These are phyloP conservation scores for Squalus acanthias DNA, from an alignment of 2,797 vertebrate genomes.

Conservation along the genomic window DNA sequence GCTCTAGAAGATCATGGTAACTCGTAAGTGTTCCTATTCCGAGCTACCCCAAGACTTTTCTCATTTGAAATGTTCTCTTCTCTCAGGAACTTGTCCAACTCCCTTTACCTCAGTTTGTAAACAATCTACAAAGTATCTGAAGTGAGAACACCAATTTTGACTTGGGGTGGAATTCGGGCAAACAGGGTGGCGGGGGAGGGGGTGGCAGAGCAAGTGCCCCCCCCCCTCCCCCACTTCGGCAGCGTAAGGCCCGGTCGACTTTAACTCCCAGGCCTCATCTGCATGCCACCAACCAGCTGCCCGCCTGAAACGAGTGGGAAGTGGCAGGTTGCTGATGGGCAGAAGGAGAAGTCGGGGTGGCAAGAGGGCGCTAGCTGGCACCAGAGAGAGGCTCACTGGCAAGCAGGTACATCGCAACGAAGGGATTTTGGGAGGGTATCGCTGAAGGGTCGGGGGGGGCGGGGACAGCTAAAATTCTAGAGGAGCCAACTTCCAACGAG, in stretches of 20 bases:
- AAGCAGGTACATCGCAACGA: neutral
- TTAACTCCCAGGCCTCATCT: neutral
- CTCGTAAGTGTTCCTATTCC: too few relatives aligned
- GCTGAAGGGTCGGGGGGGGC: neutral
- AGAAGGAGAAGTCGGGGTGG: neutral
- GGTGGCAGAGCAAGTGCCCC: neutral
- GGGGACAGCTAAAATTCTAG: neutral
- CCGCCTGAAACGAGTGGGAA: neutral
- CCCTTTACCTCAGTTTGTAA: too few relatives aligned
- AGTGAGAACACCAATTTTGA: neutral
- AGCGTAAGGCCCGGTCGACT: neutral
- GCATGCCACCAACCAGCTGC: neutral
- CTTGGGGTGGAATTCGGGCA: neutral
- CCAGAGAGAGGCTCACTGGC: neutral
- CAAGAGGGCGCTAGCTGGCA: neutral
- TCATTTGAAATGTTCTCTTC: neutral
- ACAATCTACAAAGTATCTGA: neutral
- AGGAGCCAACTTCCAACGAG: too few relatives aligned
- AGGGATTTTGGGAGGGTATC: neutral
- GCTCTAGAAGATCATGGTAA: too few relatives aligned
- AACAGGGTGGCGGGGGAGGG: neutral
- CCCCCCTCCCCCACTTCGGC: neutral
- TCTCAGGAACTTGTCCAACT: neutral
- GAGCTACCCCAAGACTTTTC: neutral
- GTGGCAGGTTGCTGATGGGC: neutral